phyloP scores from a whole-genome alignment of 2,113 vertebrate genomes.

The Neolamprologus ventralis region DNA sequence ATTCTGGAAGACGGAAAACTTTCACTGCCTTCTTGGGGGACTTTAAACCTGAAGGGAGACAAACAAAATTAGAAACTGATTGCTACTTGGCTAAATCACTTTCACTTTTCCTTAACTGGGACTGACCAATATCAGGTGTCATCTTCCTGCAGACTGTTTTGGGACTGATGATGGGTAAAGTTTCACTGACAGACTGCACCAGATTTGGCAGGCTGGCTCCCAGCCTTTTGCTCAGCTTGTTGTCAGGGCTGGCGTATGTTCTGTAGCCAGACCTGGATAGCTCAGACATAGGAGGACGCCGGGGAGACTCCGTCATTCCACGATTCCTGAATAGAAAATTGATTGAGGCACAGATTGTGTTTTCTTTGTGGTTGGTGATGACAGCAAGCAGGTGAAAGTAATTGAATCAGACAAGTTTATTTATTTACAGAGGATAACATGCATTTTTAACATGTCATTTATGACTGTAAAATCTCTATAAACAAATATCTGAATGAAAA shows the following conservation, averaged over 20 bases:
- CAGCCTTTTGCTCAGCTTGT: slow-evolving; percentile 69
- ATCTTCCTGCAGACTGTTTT: slow-evolving; percentile 67
- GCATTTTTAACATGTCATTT: neutral
- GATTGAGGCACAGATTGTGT: neutral
- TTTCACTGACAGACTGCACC: slow-evolving; percentile 56
- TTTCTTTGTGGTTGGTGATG: neutral
- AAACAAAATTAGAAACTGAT: neutral
- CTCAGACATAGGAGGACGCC: slow-evolving; percentile 76
- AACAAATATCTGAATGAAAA: neutral
- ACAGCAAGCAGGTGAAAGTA: neutral
- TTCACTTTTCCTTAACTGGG: neutral
- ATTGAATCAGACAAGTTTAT: neutral
- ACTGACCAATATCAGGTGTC: slow-evolving; percentile 34
- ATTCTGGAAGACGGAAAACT: slow-evolving; percentile 85
- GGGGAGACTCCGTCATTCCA: slow-evolving; percentile 61
- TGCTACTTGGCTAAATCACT: neutral
- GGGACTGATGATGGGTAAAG: neutral
- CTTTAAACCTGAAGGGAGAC: slow-evolving; percentile 61
- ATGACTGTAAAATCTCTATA: neutral
- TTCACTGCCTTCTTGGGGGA: slow-evolving; percentile 53
- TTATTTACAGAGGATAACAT: neutral
- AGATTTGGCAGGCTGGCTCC: slow-evolving; percentile 90
- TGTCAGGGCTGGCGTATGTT: slow-evolving; percentile 37
- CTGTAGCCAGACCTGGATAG: slow-evolving; percentile 61
- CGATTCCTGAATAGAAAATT: slow-evolving; percentile 58